phyloP scores from a whole-genome alignment of 2,797 vertebrate species.

The Sebastes elongatus region DNA sequence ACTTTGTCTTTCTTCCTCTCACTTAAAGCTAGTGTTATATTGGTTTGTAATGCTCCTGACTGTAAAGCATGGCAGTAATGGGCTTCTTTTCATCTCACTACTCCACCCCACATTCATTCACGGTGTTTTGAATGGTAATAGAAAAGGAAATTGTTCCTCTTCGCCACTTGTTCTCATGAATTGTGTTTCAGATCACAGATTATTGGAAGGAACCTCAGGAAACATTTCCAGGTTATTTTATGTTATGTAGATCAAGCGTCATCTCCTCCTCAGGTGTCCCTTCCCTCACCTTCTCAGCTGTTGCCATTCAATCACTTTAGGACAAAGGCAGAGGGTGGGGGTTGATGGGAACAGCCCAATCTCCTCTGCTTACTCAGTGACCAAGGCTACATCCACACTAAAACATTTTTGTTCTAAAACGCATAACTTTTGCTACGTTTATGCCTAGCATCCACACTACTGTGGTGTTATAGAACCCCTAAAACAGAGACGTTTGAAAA shows the following conservation, averaged over 20 bases:
- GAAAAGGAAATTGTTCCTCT: slow-evolving; percentile 12
- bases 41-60: slow-evolving; percentile 12
- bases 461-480: no score
- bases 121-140: slow-evolving; percentile 25
- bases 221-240: slow-evolving; percentile 24
- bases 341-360: slow-evolving; percentile 53
- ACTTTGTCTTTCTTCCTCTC: slow-evolving; percentile 12
- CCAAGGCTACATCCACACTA: slow-evolving; percentile 6
- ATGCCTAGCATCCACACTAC: no score
- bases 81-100: neutral
- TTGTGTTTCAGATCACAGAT: slow-evolving; percentile 27
- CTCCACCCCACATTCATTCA: neutral
- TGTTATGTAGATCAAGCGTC: slow-evolving; percentile 13
- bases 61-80: slow-evolving; percentile 11
- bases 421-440: no score
- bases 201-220: neutral
- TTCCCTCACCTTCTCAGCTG: slow-evolving; percentile 75
- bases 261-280: slow-evolving; percentile 64
- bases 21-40: neutral
- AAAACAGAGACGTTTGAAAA: neutral
- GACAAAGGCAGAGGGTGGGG: slow-evolving; percentile 57
- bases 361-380: slow-evolving; percentile 44
- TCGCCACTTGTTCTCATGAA: neutral
- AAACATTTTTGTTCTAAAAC: neutral
- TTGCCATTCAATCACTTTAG: slow-evolving; percentile 69